Conservation (phyloP, 2,888 invertebrate genomes). For the Leptopilina drosophilae region DNA sequence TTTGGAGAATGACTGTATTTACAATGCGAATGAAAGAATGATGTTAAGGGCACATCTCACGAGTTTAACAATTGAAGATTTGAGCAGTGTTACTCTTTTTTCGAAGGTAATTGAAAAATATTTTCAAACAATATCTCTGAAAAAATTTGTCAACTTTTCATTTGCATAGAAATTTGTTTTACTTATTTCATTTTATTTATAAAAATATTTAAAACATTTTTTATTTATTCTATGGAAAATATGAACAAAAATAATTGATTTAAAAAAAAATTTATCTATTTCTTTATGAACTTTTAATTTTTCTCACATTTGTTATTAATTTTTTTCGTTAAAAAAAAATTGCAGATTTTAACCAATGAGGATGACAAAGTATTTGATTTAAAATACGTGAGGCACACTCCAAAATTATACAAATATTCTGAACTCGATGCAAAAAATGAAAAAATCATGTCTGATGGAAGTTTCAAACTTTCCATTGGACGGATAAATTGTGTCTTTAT, state of each 20-base stretch:
- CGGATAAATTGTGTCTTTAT: slow-evolving; percentile 85
- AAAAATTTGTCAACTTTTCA: too few species aligned
- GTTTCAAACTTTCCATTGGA: slow-evolving; percentile 84
- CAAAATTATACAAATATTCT: slow-evolving; percentile 78
- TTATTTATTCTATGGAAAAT: too few species aligned
- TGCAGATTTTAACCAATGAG: slow-evolving; percentile 85
- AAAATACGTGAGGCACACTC: slow-evolving; percentile 86
- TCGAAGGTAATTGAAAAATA: slow-evolving; percentile 80
- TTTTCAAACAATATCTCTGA: too few species aligned
- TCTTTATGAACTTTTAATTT: too few species aligned
- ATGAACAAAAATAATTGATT: too few species aligned
- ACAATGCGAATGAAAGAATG: slow-evolving; percentile 87
- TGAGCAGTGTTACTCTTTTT: slow-evolving; percentile 86
- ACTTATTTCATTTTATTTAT: too few species aligned
- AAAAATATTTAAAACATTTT: too few species aligned
- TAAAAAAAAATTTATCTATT: too few species aligned
- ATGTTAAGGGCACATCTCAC: slow-evolving; percentile 85
- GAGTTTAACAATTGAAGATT: slow-evolving; percentile 84
- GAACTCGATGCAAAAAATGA: slow-evolving; percentile 77
- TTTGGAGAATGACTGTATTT: slow-evolving; percentile 86
- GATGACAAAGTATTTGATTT: slow-evolving; percentile 89
- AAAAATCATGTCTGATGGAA: slow-evolving; percentile 83
- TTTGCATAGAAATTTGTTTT: too few species aligned
- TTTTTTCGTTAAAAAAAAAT: slow-evolving; percentile 43
- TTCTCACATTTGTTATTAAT: too few species aligned